Evolutionary conservation across 1,140 invertebrate genomes (phyloP).

Genomic region (Linepithema humile): DNA sequence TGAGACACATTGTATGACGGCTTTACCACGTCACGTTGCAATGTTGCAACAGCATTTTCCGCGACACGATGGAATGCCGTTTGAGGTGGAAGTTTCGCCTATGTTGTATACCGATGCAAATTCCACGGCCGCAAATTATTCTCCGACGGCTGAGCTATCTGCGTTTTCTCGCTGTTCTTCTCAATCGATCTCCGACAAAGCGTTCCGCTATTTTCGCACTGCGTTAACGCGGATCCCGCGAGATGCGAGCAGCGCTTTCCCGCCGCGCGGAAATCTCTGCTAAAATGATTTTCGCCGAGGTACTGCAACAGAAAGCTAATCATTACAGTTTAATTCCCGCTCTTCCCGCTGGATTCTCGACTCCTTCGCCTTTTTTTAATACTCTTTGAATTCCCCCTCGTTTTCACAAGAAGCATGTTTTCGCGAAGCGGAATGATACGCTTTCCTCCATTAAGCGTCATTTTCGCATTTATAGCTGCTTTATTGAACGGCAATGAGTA

Average conservation of each 20-base stretch:
- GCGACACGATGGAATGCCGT: neutral
- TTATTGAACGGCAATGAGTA: constrained; percentile 5
- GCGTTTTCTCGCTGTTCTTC: neutral
- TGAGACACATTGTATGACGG: neutral
- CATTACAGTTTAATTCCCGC: constrained; percentile 44
- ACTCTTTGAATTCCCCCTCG: neutral
- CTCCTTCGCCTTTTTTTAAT: constrained; percentile 1
- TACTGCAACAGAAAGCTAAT: constrained; percentile 45
- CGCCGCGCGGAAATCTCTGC: neutral
- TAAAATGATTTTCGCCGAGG: constrained; percentile 17
- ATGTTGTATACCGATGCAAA: constrained; percentile 36
- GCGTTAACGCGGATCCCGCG: constrained; percentile 35
- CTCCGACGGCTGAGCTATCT: constrained; percentile 12
- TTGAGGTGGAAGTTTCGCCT: neutral
- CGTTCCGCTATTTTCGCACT: neutral
- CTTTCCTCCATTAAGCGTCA: neutral
- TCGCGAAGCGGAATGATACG: constrained; percentile 15
- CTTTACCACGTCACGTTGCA: neutral
- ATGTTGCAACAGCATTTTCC: neutral
- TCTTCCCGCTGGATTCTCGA: neutral
- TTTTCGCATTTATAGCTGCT: constrained; percentile 1
- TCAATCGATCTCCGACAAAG: constrained; percentile 20
- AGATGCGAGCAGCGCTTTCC: neutral
- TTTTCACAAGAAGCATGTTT: constrained; percentile 9
- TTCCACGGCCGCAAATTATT: constrained; percentile 43